Evolutionary conservation across 2,113 vertebrate species (phyloP).

Genomic region (Clinocottus analis): DNA sequence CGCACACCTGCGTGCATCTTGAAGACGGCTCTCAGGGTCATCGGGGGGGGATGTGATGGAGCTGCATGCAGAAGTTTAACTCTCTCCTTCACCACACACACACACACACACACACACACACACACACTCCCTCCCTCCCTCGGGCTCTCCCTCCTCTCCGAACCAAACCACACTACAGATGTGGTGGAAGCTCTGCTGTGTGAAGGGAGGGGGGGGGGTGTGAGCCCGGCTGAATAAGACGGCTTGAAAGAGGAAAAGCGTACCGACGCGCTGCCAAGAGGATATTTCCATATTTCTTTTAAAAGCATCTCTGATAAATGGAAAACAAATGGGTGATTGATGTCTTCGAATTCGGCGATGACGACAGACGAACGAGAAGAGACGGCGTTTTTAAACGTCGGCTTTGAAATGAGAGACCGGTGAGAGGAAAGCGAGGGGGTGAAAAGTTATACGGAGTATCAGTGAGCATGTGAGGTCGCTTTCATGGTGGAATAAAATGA

Average conservation of each 20-base stretch:
- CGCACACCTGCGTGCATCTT: background rate
- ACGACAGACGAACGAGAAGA: constrained; percentile 27
- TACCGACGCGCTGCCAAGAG: constrained; percentile 39
- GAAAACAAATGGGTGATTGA: constrained; percentile 72
- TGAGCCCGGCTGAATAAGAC: constrained; percentile 47
- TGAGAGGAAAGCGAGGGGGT: constrained; percentile 9
- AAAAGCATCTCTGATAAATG: constrained; percentile 59
- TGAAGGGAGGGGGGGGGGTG: background rate
- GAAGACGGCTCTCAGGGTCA: background rate
- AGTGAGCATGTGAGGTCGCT: constrained; percentile 36
- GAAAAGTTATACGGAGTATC: constrained; percentile 27
- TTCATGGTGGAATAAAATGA: constrained; percentile 29
- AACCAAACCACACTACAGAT: constrained; percentile 60
- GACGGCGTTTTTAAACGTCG: constrained; percentile 25
- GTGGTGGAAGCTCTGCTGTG: constrained; percentile 51
- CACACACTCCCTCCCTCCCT: background rate
- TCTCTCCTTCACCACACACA: constrained; percentile 7
- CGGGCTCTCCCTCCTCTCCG: constrained; percentile 22
- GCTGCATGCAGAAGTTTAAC: constrained; percentile 24
- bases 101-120: background rate
- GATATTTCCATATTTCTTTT: constrained; percentile 69
- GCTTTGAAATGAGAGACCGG: constrained; percentile 59
- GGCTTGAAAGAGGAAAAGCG: constrained; percentile 59
- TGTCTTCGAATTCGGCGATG: constrained; percentile 49
- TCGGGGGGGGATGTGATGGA: constrained; percentile 31